phyloP scores from a whole-genome alignment of 1,140 invertebrate genomes.

The Himalopsyche phryganea region DNA sequence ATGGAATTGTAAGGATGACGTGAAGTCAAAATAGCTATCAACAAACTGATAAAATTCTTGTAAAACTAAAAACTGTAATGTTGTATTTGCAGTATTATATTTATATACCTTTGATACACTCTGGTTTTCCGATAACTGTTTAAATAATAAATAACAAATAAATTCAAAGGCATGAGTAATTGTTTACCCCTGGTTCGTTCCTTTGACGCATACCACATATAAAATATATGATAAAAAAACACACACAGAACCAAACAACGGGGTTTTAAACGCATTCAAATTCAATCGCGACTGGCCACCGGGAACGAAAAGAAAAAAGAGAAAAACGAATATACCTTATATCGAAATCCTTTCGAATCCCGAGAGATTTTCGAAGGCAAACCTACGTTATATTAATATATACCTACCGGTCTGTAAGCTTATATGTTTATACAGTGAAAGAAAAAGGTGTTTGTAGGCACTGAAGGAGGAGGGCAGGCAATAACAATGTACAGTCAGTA shows the following conservation, averaged over 20 bases:
- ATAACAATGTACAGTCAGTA: conserved; percentile 22
- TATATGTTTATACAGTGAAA: conserved; percentile 31
- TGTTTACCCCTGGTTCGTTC: conserved; percentile 10
- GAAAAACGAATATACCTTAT: conserved; percentile 33
- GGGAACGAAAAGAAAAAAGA: conserved; percentile 23
- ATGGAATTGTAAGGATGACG: too few relatives aligned
- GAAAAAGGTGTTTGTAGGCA: conserved; percentile 33
- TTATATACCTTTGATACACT: too few relatives aligned
- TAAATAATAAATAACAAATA: too few relatives aligned
- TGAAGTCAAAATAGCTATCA: too few relatives aligned
- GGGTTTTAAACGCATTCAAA: conserved; percentile 35
- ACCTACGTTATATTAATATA: conserved; percentile 37
- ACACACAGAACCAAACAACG: conserved; percentile 29
- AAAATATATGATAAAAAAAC: conserved; percentile 31
- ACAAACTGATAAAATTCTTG: too few relatives aligned
- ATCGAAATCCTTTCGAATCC: conserved; percentile 36
- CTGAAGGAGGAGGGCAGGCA: conserved; percentile 26
- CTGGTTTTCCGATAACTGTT: too few relatives aligned
- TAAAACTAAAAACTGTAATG: too few relatives aligned
- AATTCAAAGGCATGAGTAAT: too few relatives aligned
- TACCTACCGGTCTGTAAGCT: conserved; percentile 31
- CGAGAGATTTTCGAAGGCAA: conserved; percentile 35
- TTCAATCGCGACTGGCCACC: conserved; percentile 32
- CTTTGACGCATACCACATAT: conserved; percentile 3
- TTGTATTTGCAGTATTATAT: too few relatives aligned